Evolutionary conservation across 2,888 invertebrate genomes (phyloP).

Genomic region (Glyphotaelius pellucidus): DNA sequence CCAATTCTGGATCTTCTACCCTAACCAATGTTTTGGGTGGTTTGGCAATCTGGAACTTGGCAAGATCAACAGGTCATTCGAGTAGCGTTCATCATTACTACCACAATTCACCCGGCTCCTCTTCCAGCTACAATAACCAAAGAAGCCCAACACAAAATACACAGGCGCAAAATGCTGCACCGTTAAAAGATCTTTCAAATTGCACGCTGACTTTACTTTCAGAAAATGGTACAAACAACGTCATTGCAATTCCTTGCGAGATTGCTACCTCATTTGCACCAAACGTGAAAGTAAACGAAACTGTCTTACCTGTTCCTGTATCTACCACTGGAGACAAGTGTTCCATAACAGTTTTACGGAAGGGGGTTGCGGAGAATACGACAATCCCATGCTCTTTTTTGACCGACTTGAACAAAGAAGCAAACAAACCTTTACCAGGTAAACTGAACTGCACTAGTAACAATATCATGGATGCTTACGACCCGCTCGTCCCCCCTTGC

Average conservation of each 20-base stretch:
- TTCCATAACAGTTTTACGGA: slow-evolving; percentile 73
- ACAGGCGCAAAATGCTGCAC: slow-evolving; percentile 73
- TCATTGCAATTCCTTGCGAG: slow-evolving; percentile 75
- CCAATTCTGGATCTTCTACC: slow-evolving; percentile 43
- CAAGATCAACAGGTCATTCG: slow-evolving; percentile 46
- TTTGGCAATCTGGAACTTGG: slow-evolving; percentile 59
- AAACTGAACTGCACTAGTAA: slow-evolving; percentile 49
- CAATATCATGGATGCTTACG: background rate
- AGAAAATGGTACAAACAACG: slow-evolving; percentile 71
- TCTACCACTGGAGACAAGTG: slow-evolving; percentile 73
- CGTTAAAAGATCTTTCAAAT: slow-evolving; percentile 73
- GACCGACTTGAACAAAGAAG: slow-evolving; percentile 71
- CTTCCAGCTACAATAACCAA: slow-evolving; percentile 27
- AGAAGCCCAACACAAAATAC: slow-evolving; percentile 72
- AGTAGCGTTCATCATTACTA: slow-evolving; percentile 41
- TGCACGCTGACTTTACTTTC: slow-evolving; percentile 74
- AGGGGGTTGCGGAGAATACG: slow-evolving; percentile 73
- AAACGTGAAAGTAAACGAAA: slow-evolving; percentile 69
- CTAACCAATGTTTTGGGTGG: slow-evolving; percentile 56
- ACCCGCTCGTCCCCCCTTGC: slow-evolving; percentile 51
- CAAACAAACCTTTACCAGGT: slow-evolving; percentile 44
- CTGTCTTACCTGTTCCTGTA: slow-evolving; percentile 65
- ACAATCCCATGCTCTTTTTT: slow-evolving; percentile 76
- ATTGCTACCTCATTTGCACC: slow-evolving; percentile 77
- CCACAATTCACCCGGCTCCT: slow-evolving; percentile 43